Evolutionary conservation across 1,140 invertebrate species (phyloP), one percentile per base, ranked within the genome.

Genomic region (Phymastichus coffea): DNA sequence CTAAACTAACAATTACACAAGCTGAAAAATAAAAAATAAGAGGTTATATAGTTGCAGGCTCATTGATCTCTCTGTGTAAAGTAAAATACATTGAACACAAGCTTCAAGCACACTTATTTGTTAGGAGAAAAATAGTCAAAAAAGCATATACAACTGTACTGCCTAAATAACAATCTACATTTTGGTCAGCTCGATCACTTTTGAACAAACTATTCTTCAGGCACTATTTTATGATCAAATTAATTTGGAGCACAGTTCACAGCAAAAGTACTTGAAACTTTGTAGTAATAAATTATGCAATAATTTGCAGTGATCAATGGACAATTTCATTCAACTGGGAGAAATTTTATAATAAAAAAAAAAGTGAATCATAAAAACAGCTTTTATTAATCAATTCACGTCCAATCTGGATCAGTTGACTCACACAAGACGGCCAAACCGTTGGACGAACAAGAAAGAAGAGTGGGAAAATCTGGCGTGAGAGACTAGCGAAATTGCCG

Each of bases 1-100:
- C 83, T 83, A 85, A 83, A 84, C 84, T 86, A 85, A 87, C 85
- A 87, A 83, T 86, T 87, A 88, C 87, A 89, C 87, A 88, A 88
- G 86, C 87, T 89, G 86, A 71, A 85, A 86, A 70, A 79, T 77
- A 78, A 74, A 70, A 56, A 49, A 37, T 14, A 1, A 26, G 23
- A 19, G 1, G 38, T 40, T 22, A 44, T 1, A 47, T 23, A 23
- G 22, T 44, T n/a, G 9, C n/a, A n/a, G n/a, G n/a, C n/a, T n/a
- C n/a, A n/a, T n/a, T n/a, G n/a, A n/a, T n/a, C n/a, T n/a, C n/a
- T n/a, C n/a, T n/a, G n/a, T n/a, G n/a, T n/a, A n/a, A n/a, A n/a
- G n/a, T n/a, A n/a, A n/a, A n/a, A n/a, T n/a, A n/a, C n/a, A n/a
- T n/a, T n/a, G n/a, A n/a, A n/a, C n/a, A n/a, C n/a, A n/a, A n/a